Evolutionary conservation across 2,113 vertebrate species (phyloP).

Genomic region (Marmota flaviventris): DNA sequence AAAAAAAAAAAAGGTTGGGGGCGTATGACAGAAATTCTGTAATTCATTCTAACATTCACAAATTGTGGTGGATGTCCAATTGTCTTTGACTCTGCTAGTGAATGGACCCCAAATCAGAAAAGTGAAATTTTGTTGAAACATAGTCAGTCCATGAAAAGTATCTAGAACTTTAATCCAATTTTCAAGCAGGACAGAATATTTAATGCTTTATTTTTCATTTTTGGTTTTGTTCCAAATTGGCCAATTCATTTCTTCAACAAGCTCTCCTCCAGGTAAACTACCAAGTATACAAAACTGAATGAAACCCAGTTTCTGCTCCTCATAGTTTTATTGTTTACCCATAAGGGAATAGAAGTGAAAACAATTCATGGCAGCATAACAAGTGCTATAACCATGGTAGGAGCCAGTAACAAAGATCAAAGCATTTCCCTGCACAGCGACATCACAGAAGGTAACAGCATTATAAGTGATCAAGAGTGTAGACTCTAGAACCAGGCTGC

Average conservation of each 20-base stretch:
- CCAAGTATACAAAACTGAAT: neutral
- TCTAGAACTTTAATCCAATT: neutral
- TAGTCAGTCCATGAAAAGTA: neutral
- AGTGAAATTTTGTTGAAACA: neutral
- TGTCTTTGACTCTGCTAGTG: neutral
- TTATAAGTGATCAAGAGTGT: neutral
- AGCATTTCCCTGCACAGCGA: neutral
- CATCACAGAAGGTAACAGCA: neutral
- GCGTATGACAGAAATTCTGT: neutral
- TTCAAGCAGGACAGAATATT: conserved; percentile 1
- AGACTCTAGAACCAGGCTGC: neutral
- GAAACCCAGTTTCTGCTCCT: neutral
- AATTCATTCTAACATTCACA: neutral
- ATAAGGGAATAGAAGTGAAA: neutral
- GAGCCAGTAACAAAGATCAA: neutral
- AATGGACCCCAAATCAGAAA: neutral
- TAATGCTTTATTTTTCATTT: neutral
- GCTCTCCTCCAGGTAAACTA: neutral
- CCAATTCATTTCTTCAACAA: neutral
- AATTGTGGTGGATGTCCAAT: neutral
- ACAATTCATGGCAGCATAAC: neutral
- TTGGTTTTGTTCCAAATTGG: neutral
- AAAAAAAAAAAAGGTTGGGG: too few species aligned
- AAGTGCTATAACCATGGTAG: neutral
- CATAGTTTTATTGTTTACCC: neutral